phyloP scores from a whole-genome alignment of 2,797 vertebrate genomes.

The Eptatretus atami region DNA sequence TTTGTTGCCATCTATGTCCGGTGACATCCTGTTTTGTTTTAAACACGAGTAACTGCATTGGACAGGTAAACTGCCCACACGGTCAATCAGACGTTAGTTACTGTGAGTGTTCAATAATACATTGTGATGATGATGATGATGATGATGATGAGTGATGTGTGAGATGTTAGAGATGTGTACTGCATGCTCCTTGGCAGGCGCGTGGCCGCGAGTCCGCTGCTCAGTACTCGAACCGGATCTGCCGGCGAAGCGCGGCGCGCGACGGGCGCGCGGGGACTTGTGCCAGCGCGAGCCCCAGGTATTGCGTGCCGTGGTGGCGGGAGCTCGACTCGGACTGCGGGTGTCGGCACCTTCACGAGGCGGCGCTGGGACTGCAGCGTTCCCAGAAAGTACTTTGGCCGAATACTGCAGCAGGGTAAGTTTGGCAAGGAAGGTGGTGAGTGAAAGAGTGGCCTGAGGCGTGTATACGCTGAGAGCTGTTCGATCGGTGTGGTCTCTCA shows the following conservation, averaged over 20 bases:
- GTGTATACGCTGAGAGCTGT: not conserved
- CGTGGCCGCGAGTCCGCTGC: no score
- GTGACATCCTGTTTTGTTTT: no score
- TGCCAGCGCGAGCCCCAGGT: constrained; percentile 90
- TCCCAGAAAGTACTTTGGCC: constrained; percentile 92
- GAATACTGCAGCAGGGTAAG: constrained; percentile 87
- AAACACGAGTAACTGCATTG: no score
- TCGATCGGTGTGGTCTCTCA: not conserved
- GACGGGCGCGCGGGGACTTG: constrained; percentile 63
- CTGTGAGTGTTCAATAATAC: no score
- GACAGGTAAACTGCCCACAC: no score
- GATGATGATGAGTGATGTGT: no score
- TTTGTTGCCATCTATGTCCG: no score
- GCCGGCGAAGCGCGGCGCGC: constrained; percentile 77
- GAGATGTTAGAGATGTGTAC: no score
- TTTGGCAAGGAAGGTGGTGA: not conserved
- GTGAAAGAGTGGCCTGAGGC: no score
- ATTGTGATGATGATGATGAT: no score
- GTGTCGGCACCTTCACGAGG: constrained; percentile 91
- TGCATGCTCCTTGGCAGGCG: no score
- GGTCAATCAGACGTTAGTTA: no score
- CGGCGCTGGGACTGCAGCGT: constrained; percentile 94
- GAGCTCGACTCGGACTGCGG: constrained; percentile 53
- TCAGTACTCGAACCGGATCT: constrained; percentile 62
- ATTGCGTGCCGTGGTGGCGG: constrained; percentile 63